Evolutionary conservation across 2,888 invertebrate species (phyloP), one percentile per base, ranked within the genome.

Genomic region (Eubasilissa splendida): DNA sequence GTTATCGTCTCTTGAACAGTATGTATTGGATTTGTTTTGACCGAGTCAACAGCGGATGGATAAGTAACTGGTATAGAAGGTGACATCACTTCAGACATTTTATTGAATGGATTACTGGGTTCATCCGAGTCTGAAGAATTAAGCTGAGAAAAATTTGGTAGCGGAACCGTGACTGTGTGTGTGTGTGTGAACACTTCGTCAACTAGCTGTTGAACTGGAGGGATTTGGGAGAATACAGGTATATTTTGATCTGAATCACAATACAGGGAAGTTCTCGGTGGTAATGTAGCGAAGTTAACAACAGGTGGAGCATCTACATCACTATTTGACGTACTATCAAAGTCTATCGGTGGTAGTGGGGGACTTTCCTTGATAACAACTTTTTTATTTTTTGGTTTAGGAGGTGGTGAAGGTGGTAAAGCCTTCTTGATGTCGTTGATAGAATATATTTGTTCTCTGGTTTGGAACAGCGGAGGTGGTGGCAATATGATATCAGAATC

Each of bases 231-330:
- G 52, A 77, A 65, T 73, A 73, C n/a, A n/a, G 63, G 63, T 53
- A 63, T 53, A 63, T 10, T 53, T 12, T 65, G 70, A n/a, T 50
- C 12, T 7, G 50, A n/a, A 14, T 79, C 71, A 59, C 50, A 77
- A 63, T 80, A 79, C 33, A 84, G 79, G 33, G 85, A 83, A 11
- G 83, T 77, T 52, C 81, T 86, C 82, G 80, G 85, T 82, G 84
- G 91, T 88, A 86, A 87, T 8, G 91, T 90, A 52, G 87, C 86
- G 83, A 89, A 91, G 86, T 91, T 91, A 14, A 91, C 86, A 31
- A 89, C 87, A 58, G 92, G 91, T 71, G 91, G 91, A 68, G 86
- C 83, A 85, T 90, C 90, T 54, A 86, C 85, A 83, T 89, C 90
- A 53, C 89, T 88, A 60, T 89, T 89, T 83, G 88, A 88, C 76